A percentile compares a stretch with the other conserved stretches of the same genome.
These are phyloP conservation scores for Neotragus pygmaeus DNA, from an alignment of 2,113 vertebrate species.

Conservation along the genomic window DNA sequence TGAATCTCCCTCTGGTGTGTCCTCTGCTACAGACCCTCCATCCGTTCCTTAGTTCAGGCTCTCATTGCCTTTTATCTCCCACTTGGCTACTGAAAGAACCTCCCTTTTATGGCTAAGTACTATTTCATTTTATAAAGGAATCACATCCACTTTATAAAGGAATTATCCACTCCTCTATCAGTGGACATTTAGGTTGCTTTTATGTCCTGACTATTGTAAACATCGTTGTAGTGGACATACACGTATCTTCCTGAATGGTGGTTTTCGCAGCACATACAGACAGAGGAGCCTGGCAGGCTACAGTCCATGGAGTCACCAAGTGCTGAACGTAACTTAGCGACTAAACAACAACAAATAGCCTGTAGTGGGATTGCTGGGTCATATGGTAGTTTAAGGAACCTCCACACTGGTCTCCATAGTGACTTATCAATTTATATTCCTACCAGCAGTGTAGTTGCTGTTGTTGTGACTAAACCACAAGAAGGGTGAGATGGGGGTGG, in stretches of 20 bases:
- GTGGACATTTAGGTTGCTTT: neutral
- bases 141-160: neutral
- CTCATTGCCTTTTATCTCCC: neutral
- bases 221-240: neutral
- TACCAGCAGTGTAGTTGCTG: neutral
- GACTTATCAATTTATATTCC: neutral
- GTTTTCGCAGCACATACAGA: accelerated
- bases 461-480: neutral
- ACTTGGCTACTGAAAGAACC: neutral
- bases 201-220: neutral
- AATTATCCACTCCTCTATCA: neutral
- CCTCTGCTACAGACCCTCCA: neutral
- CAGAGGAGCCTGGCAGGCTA: neutral
- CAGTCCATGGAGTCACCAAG: neutral
- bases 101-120: neutral
- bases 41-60: neutral
- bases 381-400: neutral
- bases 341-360: neutral
- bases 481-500: neutral
- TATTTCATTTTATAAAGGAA: neutral
- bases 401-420: neutral
- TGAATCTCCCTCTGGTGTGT: neutral
- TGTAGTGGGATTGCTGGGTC: neutral
- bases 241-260: neutral
- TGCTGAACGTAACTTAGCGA: neutral